Base-by-base conservation (phyloP, 2,113 vertebrate genomes). In the Ciconia boyciana region DNA sequence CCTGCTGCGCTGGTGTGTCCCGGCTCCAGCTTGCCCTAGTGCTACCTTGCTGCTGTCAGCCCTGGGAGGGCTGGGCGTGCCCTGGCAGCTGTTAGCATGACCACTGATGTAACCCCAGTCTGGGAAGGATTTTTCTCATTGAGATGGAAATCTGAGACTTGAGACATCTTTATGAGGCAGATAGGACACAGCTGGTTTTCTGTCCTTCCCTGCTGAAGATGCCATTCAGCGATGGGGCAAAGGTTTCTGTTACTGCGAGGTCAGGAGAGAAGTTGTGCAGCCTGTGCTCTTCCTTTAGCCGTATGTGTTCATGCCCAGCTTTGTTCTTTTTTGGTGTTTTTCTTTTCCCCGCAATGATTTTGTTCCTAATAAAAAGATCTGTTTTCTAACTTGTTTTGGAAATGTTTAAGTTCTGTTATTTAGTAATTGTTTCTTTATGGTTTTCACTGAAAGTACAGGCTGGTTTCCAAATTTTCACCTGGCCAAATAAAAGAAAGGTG, bases 321-420 rank as follows among this genome's bases (percentile, higher is more conserved):
- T 48, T 78, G 32, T 90, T 71, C 19, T 78, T 81, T 88, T 66
- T 32, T 15, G 43, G 49, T 81, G 55, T 21, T 19, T 25, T 60
- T 13, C 8, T 89, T 80, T 32, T 5, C 16, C 8, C 7, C 0
- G 0, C 3, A 1, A 85, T 87, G 13, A 57, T 94, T 94, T 93
- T 91, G 39, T 96, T 92, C 79, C 79, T 87, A 97, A 97, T 96
- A 97, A 97, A 97, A 87, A 91, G 31, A 86, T 68, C 48, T 72
- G 81, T 92, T 97, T 97, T 96, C 68, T 97, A 97, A 69, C 64
- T 77, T 90, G 51, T 55, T 87, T 84, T 11, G 6, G 44, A 84
- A 66, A 54, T 57, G 16, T 55, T 57, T 57, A 71, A 48, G 10
- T 74, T 89, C 41, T 92, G 15, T 93, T 81, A 68, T 51, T 86